Percentiles rank a stretch among this genome's conserved stretches.
Conservation (phyloP, 1,140 invertebrate genomes). For the Caenorhabditis brenneri region DNA sequence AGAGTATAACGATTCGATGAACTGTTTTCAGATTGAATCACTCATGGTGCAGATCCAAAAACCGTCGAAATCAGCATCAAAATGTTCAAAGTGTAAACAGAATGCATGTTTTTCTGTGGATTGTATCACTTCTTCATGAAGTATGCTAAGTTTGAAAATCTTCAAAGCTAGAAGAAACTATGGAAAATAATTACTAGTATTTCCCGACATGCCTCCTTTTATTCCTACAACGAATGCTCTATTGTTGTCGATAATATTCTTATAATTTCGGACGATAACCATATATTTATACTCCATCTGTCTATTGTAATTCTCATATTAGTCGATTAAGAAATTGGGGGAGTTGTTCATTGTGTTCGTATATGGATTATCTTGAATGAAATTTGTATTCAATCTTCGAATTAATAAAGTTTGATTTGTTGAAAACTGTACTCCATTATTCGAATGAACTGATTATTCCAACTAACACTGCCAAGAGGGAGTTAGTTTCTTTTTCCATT, state of each 20-base stretch:
- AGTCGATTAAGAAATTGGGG: not conserved
- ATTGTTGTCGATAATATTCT: not conserved
- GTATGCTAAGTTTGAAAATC: not conserved
- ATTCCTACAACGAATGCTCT: not conserved
- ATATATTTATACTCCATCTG: not conserved
- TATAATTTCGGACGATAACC: not conserved
- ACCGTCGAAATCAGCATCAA: not conserved
- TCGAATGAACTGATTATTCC: no score
- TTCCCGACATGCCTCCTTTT: not conserved
- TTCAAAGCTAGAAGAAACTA: not conserved
- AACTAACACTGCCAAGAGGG: no score
- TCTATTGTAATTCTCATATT: not conserved
- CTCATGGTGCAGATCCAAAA: not conserved
- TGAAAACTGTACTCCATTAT: no score
- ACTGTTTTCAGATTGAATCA: not conserved
- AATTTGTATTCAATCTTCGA: not conserved
- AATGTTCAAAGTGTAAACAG: slow-evolving; percentile 18
- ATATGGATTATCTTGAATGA: not conserved
- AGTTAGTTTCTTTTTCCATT: not conserved
- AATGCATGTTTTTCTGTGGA: slow-evolving; percentile 5
- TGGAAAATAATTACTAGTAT: not conserved
- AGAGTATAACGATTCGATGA: not conserved
- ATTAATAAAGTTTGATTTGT: no score
- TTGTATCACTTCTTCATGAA: slow-evolving; percentile 11
- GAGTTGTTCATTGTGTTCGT: no score